Evolutionary conservation across 2,113 vertebrate species (phyloP), one percentile per base, ranked within the genome.

Genomic region (Sander lucioperca): DNA sequence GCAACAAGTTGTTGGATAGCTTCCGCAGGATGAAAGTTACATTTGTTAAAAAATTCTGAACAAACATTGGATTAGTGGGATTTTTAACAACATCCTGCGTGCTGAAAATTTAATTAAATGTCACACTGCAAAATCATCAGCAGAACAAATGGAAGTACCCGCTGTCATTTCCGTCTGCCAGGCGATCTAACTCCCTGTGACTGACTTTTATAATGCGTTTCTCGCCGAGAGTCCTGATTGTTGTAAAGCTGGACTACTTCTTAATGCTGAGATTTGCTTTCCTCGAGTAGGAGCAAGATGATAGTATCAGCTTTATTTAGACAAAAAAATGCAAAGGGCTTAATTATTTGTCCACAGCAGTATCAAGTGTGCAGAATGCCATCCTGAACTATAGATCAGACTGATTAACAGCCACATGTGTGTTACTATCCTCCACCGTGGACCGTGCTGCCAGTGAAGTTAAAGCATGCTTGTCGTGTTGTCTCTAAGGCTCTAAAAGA

Each of bases 241-340:
- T 43, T 66, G 78, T 64, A 51, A 14, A 3, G 48, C 43, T 16
- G 6, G 1, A 74, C 30, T 16, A 23, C 45, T 56, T 67, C 62
- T 65, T 69, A 48, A 73, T 6, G 67, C 67, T 51, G 63, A 58
- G 30, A 47, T 63, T 27, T 2, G 19, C 21, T 74, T 54, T 64
- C 61, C 54, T 15, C 68, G 12, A 45, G 71, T 66, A n/a, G 63
- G 62, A 67, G 25, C 45, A 19, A 57, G 69, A 76, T 39, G 54
- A 70, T 25, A 45, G 43, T 27, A 47, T 74, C 25, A 23, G n/a
- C 59, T 65, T 65, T 74, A 80, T 85, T 85, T 62, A 74, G 82
- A 47, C 18, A 19, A 58, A 53, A 53, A 76, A 43, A 67, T 65
- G 68, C 61, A 80, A 54, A 51, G 43, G 59, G 15, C 10, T 77